Conservation (phyloP, 2,797 vertebrate species). For the Myotis findleyi region DNA sequence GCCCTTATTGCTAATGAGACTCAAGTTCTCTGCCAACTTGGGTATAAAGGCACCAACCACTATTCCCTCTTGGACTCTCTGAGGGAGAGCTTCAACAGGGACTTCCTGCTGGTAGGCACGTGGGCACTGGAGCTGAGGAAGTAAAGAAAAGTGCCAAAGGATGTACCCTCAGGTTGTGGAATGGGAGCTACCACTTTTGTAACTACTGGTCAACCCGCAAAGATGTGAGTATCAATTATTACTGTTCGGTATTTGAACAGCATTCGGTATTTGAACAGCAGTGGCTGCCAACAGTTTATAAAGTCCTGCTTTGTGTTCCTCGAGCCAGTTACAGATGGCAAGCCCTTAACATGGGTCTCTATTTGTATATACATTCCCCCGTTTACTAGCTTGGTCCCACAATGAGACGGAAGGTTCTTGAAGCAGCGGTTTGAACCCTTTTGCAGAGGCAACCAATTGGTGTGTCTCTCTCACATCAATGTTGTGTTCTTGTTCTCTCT, state of each 20-base stretch:
- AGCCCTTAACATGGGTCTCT: background rate
- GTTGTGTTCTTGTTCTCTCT: no score
- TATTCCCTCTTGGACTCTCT: background rate
- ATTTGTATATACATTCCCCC: background rate
- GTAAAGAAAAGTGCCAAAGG: background rate
- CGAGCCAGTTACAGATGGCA: slow-evolving; percentile 7
- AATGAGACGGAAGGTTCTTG: background rate
- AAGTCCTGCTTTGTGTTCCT: background rate
- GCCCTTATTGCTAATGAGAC: background rate
- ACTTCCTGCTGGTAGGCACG: background rate
- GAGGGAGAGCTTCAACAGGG: background rate
- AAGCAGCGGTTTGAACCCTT: background rate
- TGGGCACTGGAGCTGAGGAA: background rate
- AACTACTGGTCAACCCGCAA: background rate
- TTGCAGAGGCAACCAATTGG: background rate
- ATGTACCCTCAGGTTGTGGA: background rate
- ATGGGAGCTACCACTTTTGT: background rate
- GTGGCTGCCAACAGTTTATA: background rate
- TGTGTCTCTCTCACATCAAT: no score
- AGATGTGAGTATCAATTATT: background rate
- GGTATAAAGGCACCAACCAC: background rate
- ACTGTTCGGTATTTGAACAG: background rate
- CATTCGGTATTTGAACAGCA: background rate
- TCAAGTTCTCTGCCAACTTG: background rate
- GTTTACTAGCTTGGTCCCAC: background rate